phyloP scores from a whole-genome alignment of 1,140 invertebrate species.

The Aphelinus atriplicis region DNA sequence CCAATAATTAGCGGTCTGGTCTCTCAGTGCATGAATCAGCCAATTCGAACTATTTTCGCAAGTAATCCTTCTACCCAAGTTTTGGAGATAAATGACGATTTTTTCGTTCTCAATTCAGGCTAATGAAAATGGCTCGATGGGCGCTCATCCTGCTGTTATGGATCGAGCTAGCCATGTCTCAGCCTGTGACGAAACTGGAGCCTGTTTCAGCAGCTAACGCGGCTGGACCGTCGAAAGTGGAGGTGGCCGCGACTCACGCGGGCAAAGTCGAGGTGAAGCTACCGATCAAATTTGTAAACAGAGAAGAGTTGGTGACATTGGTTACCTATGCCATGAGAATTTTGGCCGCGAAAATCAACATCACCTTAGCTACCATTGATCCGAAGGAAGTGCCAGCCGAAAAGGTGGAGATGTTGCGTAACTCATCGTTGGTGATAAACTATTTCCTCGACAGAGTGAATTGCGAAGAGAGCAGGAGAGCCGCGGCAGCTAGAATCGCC shows the following conservation, averaged over 20 bases:
- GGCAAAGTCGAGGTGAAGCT: constrained; percentile 51
- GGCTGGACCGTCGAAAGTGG: neutral
- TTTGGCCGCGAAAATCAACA: constrained; percentile 60
- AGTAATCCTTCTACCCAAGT: too few species aligned
- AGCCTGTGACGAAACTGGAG: constrained; percentile 14
- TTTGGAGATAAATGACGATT: too few species aligned
- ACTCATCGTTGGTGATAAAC: constrained; percentile 19
- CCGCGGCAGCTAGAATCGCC: too few species aligned
- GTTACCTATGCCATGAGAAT: constrained; percentile 57
- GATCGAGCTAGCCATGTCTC: neutral
- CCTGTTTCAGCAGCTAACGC: neutral
- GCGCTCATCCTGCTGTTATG: constrained; percentile 2
- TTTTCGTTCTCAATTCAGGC: too few species aligned
- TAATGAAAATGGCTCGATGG: neutral
- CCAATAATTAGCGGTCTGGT: too few species aligned
- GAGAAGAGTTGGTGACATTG: constrained; percentile 58
- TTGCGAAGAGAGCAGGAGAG: neutral
- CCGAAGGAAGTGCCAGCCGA: constrained; percentile 12
- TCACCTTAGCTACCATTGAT: constrained; percentile 44
- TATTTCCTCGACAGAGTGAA: constrained; percentile 24
- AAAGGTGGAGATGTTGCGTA: constrained; percentile 29
- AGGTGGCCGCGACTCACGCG: neutral
- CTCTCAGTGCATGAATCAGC: too few species aligned
- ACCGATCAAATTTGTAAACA: constrained; percentile 51
- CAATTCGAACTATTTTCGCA: too few species aligned